A percentile compares a stretch with the other conserved stretches of the same genome.
Conservation (phyloP, 2,113 vertebrate species). For the Cottus gobio region DNA sequence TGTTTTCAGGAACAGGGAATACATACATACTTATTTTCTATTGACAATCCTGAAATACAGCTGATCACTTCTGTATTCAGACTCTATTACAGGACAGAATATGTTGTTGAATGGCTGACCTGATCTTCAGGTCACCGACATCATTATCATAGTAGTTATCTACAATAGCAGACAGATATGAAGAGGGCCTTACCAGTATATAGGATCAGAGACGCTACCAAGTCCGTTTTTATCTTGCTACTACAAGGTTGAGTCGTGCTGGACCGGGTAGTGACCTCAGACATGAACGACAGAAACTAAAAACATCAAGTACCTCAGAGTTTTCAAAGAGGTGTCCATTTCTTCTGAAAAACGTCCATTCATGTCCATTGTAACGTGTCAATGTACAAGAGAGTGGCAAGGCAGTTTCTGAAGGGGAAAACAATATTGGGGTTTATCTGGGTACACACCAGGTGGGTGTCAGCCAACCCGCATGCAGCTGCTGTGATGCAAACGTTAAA, state of each 20-base stretch:
- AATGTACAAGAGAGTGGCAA: slow-evolving; percentile 53
- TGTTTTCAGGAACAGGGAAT: slow-evolving; percentile 48
- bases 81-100: slow-evolving; percentile 54
- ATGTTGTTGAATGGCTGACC: slow-evolving; percentile 57
- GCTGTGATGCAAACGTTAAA: slow-evolving; percentile 21
- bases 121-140: slow-evolving; percentile 57
- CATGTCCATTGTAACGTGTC: slow-evolving; percentile 28
- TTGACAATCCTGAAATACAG: slow-evolving; percentile 68
- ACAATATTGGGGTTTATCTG: slow-evolving; percentile 27
- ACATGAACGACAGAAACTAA: slow-evolving; percentile 47
- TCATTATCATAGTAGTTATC: slow-evolving; percentile 60
- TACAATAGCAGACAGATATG: slow-evolving; percentile 61
- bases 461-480: slow-evolving; percentile 11
- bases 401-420: slow-evolving; percentile 56
- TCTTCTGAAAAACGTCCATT: not conserved
- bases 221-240: slow-evolving; percentile 62
- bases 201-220: slow-evolving; percentile 52
- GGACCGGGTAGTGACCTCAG: slow-evolving; percentile 57
- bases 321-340: slow-evolving; percentile 27
- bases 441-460: slow-evolving; percentile 3
- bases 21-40: slow-evolving; percentile 55
- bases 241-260: slow-evolving; percentile 57
- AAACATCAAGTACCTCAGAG: slow-evolving; percentile 39
- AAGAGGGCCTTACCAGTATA: slow-evolving; percentile 47
- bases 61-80: slow-evolving; percentile 55